These are phyloP conservation scores for Daphoenositta chrysoptera DNA, from an alignment of 2,113 vertebrate species.

Conservation along the genomic window DNA sequence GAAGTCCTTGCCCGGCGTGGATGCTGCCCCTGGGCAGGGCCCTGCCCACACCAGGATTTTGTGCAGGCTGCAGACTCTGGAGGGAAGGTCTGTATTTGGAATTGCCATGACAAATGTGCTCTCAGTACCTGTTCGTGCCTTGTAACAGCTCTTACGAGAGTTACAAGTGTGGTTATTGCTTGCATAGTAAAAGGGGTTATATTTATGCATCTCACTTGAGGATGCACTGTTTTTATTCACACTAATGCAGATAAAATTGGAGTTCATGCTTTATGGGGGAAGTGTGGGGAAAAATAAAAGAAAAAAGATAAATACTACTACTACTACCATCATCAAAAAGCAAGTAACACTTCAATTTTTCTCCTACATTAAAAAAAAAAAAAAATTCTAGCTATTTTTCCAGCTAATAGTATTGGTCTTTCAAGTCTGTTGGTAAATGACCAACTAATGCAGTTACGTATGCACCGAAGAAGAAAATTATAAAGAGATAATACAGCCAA, in stretches of 20 bases:
- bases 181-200: background rate
- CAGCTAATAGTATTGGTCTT: background rate
- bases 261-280: background rate
- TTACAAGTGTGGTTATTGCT: background rate
- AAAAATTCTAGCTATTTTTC: background rate
- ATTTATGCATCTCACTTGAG: background rate
- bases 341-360: background rate
- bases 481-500: background rate
- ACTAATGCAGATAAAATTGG: background rate
- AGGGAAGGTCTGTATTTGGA: background rate
- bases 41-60: rapidly evolving
- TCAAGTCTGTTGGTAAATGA: constrained; percentile 36
- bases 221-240: background rate
- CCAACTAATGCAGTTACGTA: background rate
- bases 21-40: no score
- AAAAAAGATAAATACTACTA: background rate
- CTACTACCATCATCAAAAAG: background rate
- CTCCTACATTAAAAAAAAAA: background rate
- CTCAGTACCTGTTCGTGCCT: background rate
- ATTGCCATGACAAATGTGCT: background rate
- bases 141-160: background rate
- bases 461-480: background rate
- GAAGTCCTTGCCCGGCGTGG: no score
- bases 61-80: background rate
- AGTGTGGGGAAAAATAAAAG: background rate